phyloP scores from a whole-genome alignment of 2,113 vertebrate genomes.

The Physeter macrocephalus region DNA sequence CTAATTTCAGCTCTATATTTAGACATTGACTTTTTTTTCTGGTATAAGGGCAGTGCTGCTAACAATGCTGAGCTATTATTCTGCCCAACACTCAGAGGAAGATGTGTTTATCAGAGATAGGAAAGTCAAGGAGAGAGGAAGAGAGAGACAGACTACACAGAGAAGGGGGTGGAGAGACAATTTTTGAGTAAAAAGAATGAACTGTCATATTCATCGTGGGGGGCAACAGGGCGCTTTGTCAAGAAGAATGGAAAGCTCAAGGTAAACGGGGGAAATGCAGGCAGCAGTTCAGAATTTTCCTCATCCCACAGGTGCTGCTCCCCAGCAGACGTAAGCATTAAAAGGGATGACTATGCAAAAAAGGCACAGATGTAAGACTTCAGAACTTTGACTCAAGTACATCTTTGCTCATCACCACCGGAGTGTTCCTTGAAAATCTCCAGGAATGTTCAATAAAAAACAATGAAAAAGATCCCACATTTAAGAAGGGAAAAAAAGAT shows the following conservation, averaged over 20 bases:
- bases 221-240: background rate
- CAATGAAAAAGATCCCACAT: background rate
- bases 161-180: background rate
- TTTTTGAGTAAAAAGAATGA: background rate
- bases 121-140: background rate
- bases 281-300: background rate
- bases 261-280: background rate
- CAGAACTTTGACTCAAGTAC: background rate
- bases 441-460: background rate
- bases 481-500: background rate
- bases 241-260: background rate
- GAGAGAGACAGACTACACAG: background rate
- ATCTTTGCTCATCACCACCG: background rate
- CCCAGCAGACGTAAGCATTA: background rate
- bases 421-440: background rate
- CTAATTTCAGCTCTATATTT: constrained; percentile 38
- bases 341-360: background rate
- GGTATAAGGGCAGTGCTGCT: background rate
- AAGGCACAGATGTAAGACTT: background rate
- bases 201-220: background rate
- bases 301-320: background rate
- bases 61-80: background rate
- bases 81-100: background rate
- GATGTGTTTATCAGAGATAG: background rate
- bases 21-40: background rate